Percentiles rank a stretch among this genome's conserved stretches.
These are phyloP conservation scores for Clavelina lepadiformis DNA, from an alignment of 23 tunicate species.

Conservation along the genomic window DNA sequence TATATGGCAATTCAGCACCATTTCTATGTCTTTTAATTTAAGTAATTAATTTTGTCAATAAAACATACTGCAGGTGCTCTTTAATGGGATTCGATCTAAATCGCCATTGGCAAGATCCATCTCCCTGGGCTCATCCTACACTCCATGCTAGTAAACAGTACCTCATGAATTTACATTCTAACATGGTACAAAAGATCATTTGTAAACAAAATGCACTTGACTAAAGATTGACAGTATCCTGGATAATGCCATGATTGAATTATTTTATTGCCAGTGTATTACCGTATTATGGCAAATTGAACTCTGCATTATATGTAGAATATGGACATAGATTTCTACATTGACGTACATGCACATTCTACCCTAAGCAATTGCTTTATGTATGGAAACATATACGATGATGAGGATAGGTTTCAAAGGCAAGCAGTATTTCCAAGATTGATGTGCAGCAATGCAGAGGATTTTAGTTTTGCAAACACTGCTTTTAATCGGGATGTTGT, in stretches of 20 bases:
- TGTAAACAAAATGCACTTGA: too few relatives aligned
- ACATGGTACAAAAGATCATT: too few relatives aligned
- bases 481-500: conserved; percentile 94
- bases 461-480: conserved; percentile 94
- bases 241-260: too few relatives aligned
- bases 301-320: conserved; percentile 24
- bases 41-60: not conserved
- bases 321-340: conserved; percentile 83
- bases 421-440: conserved; percentile 88
- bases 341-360: conserved; percentile 97
- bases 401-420: conserved; percentile 80
- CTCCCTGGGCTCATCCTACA: conserved; percentile 99
- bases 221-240: too few relatives aligned
- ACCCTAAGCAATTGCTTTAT: conserved; percentile 92
- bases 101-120: conserved; percentile 99
- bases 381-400: conserved; percentile 99
- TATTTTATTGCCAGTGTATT: too few relatives aligned
- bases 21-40: too few relatives aligned
- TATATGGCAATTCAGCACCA: too few relatives aligned
- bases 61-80: conserved; percentile 56
- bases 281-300: too few relatives aligned
- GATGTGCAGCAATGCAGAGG: conserved; percentile 88
- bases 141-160: conserved; percentile 92
- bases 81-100: conserved; percentile 98
- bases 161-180: conserved; percentile 76